Conservation (phyloP, 1,140 invertebrate species). For the Euglossa dilemma region DNA sequence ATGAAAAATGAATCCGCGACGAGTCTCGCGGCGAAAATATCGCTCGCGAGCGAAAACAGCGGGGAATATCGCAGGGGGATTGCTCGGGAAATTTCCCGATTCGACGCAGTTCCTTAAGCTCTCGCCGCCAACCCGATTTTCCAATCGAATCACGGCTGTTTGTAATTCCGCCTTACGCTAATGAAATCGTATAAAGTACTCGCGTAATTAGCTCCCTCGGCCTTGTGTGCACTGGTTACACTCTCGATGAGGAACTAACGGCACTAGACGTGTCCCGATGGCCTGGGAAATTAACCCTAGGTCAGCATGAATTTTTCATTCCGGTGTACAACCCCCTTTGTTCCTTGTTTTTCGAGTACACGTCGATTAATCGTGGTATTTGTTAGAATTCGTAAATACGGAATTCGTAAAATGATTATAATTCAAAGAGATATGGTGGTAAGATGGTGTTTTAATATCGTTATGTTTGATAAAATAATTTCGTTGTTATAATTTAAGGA, state of each 20-base stretch:
- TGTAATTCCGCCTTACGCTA: constrained; percentile 11
- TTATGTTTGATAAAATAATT: no score
- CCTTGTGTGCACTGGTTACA: not conserved
- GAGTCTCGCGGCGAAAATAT: not conserved
- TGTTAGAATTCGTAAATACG: no score
- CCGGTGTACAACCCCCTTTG: no score
- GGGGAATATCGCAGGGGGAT: not conserved
- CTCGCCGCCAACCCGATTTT: not conserved
- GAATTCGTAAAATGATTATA: no score
- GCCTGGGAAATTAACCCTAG: not conserved
- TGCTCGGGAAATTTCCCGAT: constrained; percentile 38
- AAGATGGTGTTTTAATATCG: no score
- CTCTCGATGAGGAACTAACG: not conserved
- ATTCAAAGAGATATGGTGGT: no score
- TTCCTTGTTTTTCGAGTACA: no score
- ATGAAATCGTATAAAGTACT: constrained; percentile 1
- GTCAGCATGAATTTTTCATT: not conserved
- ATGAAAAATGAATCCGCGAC: constrained; percentile 41
- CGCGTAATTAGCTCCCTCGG: not conserved
- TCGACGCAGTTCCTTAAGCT: not conserved
- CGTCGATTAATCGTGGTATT: no score
- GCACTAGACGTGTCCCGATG: no score
- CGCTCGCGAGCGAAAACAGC: constrained; percentile 8
- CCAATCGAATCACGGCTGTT: not conserved
- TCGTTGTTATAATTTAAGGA: no score